Base-by-base conservation (phyloP, 2,888 invertebrate genomes). In the Cryptops parisi region DNA sequence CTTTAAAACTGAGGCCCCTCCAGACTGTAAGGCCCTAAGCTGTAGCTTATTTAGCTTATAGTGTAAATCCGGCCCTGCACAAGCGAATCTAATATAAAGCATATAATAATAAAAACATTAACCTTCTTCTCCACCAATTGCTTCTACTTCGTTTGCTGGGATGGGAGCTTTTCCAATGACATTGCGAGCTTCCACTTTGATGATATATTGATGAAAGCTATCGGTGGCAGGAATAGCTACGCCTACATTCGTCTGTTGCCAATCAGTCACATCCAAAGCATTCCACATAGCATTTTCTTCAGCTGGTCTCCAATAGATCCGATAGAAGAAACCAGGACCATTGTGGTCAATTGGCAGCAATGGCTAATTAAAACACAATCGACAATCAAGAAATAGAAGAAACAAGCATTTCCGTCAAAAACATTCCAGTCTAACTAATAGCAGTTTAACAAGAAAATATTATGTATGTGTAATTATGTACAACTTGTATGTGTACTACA, bases 291-390 rank as follows among this genome's bases (percentile, higher is more conserved):
- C 77, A 0, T 82, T 83, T 0, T 80, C 75, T 61, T 84, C 82
- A 67, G 86, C 83, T 52, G 82, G 78, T 59, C 82, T 82, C 78
- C 85, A 94, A 60, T 79, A 81, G 23, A 97, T 84, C 56, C 83
- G 77, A 71, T 98, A 98, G 67, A 83, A 82, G 73, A 99, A 97
- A 44, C 82, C 82, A 1, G 88, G 89, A 0, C 85, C 97, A 72
- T 97, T 93, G 72, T 97, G 96, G 64, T 97, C 93, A 60, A 94
- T 88, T 69, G 88, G 81, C 0, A 90, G 84, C 94, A 98, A 96
- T 59, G 84, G 82, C 81, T 84, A 65, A 33, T 67, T 65, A n/a
- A n/a, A n/a, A 2, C n/a, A 4, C 9, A 6, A 27, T 19, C 2
- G 27, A 26, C 4, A 26, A 26, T 1, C 6, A 2, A 47, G 19